Evolutionary conservation across 2,113 vertebrate genomes (phyloP).

Genomic region (Phrynosoma platyrhinos): DNA sequence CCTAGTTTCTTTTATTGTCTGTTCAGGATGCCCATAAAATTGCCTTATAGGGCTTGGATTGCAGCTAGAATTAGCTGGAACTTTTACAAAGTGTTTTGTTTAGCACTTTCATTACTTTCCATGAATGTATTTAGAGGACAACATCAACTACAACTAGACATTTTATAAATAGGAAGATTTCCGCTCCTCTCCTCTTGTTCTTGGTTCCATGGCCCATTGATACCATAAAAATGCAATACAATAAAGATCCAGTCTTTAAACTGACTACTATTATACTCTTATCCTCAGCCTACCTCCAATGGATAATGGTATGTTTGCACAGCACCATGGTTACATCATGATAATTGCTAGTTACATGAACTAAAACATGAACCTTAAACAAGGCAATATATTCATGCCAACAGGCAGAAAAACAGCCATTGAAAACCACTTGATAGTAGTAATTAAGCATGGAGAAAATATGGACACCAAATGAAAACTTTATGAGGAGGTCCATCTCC

Average conservation of each 20-base stretch:
- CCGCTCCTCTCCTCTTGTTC: background rate
- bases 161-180: slow-evolving; percentile 18
- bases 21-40: slow-evolving; percentile 10
- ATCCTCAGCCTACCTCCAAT: background rate
- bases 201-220: background rate
- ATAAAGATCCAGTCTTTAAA: rapidly evolving
- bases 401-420: background rate
- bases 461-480: no score
- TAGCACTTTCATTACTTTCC: background rate
- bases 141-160: background rate
- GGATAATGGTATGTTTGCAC: background rate
- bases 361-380: background rate
- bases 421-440: no score
- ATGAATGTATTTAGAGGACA: slow-evolving; percentile 6
- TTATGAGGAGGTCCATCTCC: no score
- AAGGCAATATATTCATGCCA: background rate
- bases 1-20: slow-evolving; percentile 3
- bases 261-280: background rate
- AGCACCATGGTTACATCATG: no score
- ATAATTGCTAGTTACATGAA: background rate
- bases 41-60: background rate
- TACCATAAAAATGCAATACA: background rate
- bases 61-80: slow-evolving; percentile 23
- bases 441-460: no score
- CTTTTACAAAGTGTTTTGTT: background rate